Percentiles rank a stretch among this genome's conserved stretches.
Conservation (phyloP, 1,140 invertebrate species). For the Rhopalosiphum padi region DNA sequence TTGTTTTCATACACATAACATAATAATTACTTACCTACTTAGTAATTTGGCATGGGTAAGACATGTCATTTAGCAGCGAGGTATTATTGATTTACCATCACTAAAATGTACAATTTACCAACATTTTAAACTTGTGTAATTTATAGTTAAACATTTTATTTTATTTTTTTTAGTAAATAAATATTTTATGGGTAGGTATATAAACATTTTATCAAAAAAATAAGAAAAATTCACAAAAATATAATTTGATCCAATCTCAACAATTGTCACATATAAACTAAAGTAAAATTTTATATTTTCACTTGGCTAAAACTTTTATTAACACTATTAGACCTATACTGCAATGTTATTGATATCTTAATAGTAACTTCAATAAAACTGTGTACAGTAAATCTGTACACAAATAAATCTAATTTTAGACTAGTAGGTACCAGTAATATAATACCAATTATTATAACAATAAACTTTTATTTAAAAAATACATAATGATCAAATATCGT, state of each 20-base stretch:
- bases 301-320: neutral
- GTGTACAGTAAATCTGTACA: no score
- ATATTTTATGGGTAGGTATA: no score
- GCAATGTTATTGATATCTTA: neutral
- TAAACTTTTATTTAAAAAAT: neutral
- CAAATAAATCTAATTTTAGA: no score
- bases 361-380: neutral
- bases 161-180: no score
- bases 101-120: no score
- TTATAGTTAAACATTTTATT: no score
- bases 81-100: neutral
- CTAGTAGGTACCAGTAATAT: neutral
- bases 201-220: no score
- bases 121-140: no score
- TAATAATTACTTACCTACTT: neutral
- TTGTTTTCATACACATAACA: neutral
- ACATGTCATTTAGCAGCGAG: neutral
- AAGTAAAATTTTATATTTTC: neutral
- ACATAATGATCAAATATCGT: slow-evolving; percentile 4
- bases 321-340: no score
- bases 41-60: neutral
- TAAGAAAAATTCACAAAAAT: neutral
- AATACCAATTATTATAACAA: neutral
- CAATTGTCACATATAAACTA: no score
- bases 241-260: neutral